phyloP scores from a whole-genome alignment of 2,113 vertebrate genomes.

The Setophaga petechia region DNA sequence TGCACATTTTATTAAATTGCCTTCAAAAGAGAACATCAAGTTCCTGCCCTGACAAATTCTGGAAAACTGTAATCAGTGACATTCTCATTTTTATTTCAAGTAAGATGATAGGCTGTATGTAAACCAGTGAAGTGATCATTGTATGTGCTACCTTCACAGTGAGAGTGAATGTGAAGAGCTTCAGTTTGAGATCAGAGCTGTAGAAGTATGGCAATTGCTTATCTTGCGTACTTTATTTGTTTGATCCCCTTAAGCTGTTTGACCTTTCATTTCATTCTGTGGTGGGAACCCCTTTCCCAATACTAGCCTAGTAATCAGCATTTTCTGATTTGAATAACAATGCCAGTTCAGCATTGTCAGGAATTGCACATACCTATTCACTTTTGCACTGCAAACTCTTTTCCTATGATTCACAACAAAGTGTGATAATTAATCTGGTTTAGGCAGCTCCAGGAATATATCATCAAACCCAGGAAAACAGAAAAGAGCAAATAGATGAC shows the following conservation, averaged over 20 bases:
- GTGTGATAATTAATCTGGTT: slow-evolving; percentile 2
- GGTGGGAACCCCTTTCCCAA: slow-evolving; percentile 7
- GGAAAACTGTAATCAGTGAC: background rate
- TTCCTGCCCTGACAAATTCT: background rate
- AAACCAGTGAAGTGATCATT: background rate
- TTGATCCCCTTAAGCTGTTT: background rate
- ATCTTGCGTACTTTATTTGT: background rate
- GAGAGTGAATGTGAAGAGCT: background rate
- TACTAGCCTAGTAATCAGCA: background rate
- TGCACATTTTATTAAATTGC: background rate
- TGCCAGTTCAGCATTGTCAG: background rate
- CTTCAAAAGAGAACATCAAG: background rate
- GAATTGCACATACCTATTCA: background rate
- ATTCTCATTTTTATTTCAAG: background rate
- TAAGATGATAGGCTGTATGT: background rate
- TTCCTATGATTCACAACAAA: background rate
- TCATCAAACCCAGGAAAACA: background rate
- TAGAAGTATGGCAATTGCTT: background rate
- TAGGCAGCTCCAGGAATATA: background rate
- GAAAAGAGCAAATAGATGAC: background rate
- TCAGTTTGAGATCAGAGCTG: background rate
- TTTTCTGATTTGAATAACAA: slow-evolving; percentile 23
- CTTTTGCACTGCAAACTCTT: background rate
- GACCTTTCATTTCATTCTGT: slow-evolving; percentile 31
- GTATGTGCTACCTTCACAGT: background rate